phyloP scores from a whole-genome alignment of 2,888 invertebrate species.

The Tetragonula carbonaria region DNA sequence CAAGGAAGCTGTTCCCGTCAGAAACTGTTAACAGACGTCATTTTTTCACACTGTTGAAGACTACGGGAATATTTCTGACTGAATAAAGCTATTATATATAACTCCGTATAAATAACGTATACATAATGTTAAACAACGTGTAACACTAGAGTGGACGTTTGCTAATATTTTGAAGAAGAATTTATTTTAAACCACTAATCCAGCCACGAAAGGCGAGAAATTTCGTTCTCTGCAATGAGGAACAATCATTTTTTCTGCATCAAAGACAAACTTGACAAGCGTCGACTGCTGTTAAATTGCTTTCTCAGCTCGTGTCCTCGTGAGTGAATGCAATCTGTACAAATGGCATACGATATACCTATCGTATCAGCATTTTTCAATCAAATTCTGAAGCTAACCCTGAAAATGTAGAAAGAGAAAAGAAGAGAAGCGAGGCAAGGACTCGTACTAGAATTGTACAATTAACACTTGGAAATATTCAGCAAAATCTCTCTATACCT shows the following conservation, averaged over 20 bases:
- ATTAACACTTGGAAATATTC: not conserved
- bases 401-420: no score
- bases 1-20: not conserved
- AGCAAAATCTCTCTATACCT: not conserved
- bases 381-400: no score
- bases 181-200: not conserved
- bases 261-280: constrained; percentile 15
- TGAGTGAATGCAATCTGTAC: constrained; percentile 42
- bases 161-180: constrained; percentile 25
- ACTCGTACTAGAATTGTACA: no score
- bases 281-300: constrained; percentile 25
- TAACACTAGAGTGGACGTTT: constrained; percentile 14
- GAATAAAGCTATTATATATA: not conserved
- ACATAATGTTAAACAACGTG: constrained; percentile 7
- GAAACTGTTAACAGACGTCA: not conserved
- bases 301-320: constrained; percentile 60
- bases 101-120: constrained; percentile 40
- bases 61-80: not conserved
- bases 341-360: constrained; percentile 28
- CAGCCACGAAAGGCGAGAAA: not conserved
- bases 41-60: no score
- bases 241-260: not conserved
- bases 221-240: not conserved
- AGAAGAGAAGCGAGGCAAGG: no score
- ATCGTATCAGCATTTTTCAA: constrained; percentile 31